A percentile compares a stretch with the other conserved stretches of the same genome.
Conservation (phyloP, 1,140 invertebrate species). For the Laupala kohalensis region DNA sequence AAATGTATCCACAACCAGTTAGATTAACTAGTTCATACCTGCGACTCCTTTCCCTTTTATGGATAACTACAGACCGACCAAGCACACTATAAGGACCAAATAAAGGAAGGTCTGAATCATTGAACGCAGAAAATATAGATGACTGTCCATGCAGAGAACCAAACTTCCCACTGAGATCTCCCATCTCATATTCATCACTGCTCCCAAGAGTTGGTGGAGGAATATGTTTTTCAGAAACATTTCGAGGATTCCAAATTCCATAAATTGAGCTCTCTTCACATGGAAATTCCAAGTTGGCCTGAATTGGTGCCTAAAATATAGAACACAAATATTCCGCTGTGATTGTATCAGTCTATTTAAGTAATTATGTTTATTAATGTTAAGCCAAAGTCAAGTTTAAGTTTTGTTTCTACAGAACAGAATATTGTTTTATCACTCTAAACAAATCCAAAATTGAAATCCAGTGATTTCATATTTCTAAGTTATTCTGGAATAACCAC, state of each 20-base stretch:
- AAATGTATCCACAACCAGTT: neutral
- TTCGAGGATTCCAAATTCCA: conserved; percentile 69
- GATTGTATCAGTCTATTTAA: no score
- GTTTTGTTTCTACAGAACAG: no score
- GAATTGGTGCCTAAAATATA: conserved; percentile 52
- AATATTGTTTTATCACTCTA: no score
- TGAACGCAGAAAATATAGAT: conserved; percentile 47
- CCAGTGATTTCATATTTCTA: no score
- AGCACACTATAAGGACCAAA: conserved; percentile 73
- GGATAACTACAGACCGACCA: conserved; percentile 77
- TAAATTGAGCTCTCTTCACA: conserved; percentile 72
- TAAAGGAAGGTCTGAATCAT: conserved; percentile 72
- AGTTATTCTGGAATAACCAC: no score
- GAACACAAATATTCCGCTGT: no score
- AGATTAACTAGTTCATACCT: neutral
- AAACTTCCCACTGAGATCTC: conserved; percentile 83
- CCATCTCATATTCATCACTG: conserved; percentile 75
- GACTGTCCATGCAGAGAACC: conserved; percentile 36
- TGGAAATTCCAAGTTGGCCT: conserved; percentile 70
- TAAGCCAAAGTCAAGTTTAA: no score
- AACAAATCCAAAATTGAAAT: no score
- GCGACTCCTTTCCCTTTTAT: conserved; percentile 38
- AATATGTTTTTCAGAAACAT: conserved; percentile 42
- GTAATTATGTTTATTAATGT: no score
- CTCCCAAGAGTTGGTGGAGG: conserved; percentile 50